phyloP scores from a whole-genome alignment of 1,140 invertebrate species.

The Anadara kagoshimensis region DNA sequence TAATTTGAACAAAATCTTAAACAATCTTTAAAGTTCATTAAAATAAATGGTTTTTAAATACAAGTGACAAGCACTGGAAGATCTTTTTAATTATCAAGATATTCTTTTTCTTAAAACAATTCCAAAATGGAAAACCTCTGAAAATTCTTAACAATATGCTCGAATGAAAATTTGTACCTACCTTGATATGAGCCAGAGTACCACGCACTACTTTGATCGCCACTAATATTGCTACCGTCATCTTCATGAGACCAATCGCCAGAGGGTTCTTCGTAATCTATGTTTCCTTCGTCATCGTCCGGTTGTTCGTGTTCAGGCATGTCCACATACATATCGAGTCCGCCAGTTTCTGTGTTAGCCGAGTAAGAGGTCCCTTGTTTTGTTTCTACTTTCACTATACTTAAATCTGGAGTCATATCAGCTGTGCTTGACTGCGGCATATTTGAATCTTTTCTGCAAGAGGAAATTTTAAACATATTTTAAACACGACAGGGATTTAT shows the following conservation, averaged over 20 bases:
- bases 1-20: too few species aligned
- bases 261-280: slow-evolving; percentile 28
- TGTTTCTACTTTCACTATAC: slow-evolving; percentile 39
- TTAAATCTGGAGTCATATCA: slow-evolving; percentile 40
- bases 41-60: too few species aligned
- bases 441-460: not conserved
- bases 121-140: too few species aligned
- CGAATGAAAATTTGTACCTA: slow-evolving; percentile 11
- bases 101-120: too few species aligned
- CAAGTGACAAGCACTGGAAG: too few species aligned
- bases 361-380: not conserved
- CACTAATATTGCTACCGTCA: slow-evolving; percentile 31
- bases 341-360: slow-evolving; percentile 3
- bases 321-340: slow-evolving; percentile 44
- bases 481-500: too few species aligned
- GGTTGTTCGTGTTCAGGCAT: slow-evolving; percentile 32
- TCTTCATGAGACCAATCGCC: slow-evolving; percentile 25
- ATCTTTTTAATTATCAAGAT: too few species aligned
- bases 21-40: too few species aligned
- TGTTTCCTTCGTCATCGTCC: slow-evolving; percentile 19
- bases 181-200: slow-evolving; percentile 42
- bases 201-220: slow-evolving; percentile 40
- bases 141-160: too few species aligned
- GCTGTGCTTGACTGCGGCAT: slow-evolving; percentile 10
- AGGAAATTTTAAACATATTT: too few species aligned